phyloP scores from a whole-genome alignment of 2,888 invertebrate genomes.

The Drosophila putrida region DNA sequence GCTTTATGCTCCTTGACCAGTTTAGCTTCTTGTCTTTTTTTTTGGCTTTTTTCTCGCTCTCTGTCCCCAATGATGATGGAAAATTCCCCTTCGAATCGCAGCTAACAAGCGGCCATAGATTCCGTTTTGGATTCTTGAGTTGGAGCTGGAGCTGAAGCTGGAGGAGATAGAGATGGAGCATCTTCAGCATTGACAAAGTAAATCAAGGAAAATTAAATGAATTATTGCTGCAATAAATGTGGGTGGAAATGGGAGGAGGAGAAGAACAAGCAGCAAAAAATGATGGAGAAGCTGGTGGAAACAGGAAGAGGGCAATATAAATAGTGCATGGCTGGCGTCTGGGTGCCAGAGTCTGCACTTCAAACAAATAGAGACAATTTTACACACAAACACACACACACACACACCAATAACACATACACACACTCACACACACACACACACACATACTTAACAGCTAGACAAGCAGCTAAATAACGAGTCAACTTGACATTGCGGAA shows the following conservation, averaged over 20 bases:
- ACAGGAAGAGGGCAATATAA: constrained; percentile 58
- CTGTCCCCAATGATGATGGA: constrained; percentile 12
- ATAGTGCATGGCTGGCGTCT: constrained; percentile 56
- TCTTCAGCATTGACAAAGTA: constrained; percentile 69
- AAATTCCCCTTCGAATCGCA: constrained; percentile 36
- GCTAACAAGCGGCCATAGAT: constrained; percentile 41
- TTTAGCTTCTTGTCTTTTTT: constrained; percentile 31
- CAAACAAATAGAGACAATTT: constrained; percentile 47
- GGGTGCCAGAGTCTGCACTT: constrained; percentile 41
- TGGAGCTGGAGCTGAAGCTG: background rate
- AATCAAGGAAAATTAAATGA: constrained; percentile 81
- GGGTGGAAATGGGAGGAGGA: constrained; percentile 31
- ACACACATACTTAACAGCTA: background rate
- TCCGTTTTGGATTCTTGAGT: constrained; percentile 2
- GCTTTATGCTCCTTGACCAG: constrained; percentile 52
- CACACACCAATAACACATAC: constrained; percentile 3
- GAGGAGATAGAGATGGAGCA: background rate
- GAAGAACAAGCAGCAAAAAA: background rate
- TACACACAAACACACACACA: constrained; percentile 17
- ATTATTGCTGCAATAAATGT: constrained; percentile 81
- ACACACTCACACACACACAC: background rate
- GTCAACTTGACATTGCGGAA: constrained; percentile 8
- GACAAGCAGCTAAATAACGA: constrained; percentile 15
- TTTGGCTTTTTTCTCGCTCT: constrained; percentile 18
- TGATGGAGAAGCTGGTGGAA: background rate